Conservation (phyloP, 2,888 invertebrate species). For the Thecocarcelia acutangulata region DNA sequence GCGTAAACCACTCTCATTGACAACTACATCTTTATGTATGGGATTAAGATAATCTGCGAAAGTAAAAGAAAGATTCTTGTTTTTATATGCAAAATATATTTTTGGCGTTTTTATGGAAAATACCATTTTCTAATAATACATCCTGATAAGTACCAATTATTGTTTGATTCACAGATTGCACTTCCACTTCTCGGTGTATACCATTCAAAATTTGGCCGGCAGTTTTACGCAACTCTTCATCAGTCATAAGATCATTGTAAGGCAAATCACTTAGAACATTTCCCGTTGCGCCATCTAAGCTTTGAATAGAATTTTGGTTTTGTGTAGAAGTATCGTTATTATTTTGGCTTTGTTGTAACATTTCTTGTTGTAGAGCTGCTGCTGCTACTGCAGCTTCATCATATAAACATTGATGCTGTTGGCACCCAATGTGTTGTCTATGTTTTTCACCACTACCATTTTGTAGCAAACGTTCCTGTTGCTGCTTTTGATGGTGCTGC, state of each 20-base stretch:
- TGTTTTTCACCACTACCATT: slow-evolving; percentile 58
- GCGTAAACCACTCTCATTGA: slow-evolving; percentile 87
- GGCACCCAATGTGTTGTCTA: slow-evolving; percentile 61
- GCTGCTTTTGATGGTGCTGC: slow-evolving; percentile 76
- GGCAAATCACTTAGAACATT: slow-evolving; percentile 70
- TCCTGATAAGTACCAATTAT: slow-evolving; percentile 80
- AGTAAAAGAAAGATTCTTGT: slow-evolving; percentile 35
- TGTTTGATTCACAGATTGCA: slow-evolving; percentile 82
- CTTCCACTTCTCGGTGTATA: slow-evolving; percentile 84
- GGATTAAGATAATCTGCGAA: slow-evolving; percentile 85
- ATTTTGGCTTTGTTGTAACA: slow-evolving; percentile 74
- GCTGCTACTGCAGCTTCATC: slow-evolving; percentile 81
- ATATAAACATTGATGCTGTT: slow-evolving; percentile 73
- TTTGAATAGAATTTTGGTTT: slow-evolving; percentile 56
- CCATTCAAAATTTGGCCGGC: slow-evolving; percentile 85
- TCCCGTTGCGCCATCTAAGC: not conserved
- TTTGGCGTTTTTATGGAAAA: not conserved
- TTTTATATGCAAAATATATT: not conserved
- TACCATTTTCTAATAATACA: slow-evolving; percentile 78
- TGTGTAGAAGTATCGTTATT: slow-evolving; percentile 54
- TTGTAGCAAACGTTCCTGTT: slow-evolving; percentile 63
- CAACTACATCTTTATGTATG: slow-evolving; percentile 90
- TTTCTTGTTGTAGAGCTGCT: slow-evolving; percentile 78
- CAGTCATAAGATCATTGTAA: slow-evolving; percentile 77
- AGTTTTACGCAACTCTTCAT: slow-evolving; percentile 82